These are phyloP conservation scores for Tupaia tana DNA, from an alignment of 2,113 vertebrate genomes.

Conservation along the genomic window DNA sequence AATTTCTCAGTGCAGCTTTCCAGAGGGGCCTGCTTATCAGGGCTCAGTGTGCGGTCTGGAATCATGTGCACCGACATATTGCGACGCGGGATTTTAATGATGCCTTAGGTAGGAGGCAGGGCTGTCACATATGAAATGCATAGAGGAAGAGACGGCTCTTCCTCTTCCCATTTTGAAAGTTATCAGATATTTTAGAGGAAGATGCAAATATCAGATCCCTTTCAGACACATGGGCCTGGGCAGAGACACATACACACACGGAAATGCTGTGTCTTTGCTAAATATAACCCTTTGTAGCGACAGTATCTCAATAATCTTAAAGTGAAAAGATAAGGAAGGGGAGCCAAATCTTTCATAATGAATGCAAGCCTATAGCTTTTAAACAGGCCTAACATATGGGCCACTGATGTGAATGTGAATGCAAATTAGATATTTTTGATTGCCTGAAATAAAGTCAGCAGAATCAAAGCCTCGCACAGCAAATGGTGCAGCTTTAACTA, in stretches of 20 bases:
- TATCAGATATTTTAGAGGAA: slow-evolving; percentile 79
- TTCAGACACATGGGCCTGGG: slow-evolving; percentile 75
- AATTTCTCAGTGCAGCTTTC: slow-evolving; percentile 47
- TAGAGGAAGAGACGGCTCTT: slow-evolving; percentile 79
- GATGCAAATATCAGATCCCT: slow-evolving; percentile 83
- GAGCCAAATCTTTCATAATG: slow-evolving; percentile 89
- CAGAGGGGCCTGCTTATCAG: slow-evolving; percentile 66
- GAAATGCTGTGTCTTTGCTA: slow-evolving; percentile 78
- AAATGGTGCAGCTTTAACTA: slow-evolving; percentile 88
- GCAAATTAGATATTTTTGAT: slow-evolving; percentile 91
- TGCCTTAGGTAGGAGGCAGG: slow-evolving; percentile 80
- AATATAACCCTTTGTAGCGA: slow-evolving; percentile 85
- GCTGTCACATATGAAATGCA: slow-evolving; percentile 75
- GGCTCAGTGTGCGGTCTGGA: slow-evolving; percentile 74
- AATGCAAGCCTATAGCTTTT: slow-evolving; percentile 90
- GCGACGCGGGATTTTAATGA: slow-evolving; percentile 76
- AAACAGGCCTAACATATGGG: slow-evolving; percentile 92
- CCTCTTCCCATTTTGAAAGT: slow-evolving; percentile 78
- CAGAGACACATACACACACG: slow-evolving; percentile 64
- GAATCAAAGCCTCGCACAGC: slow-evolving; percentile 87
- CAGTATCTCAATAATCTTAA: slow-evolving; percentile 87
- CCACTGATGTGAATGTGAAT: slow-evolving; percentile 90
- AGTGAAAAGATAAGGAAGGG: slow-evolving; percentile 84
- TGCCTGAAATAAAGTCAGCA: slow-evolving; percentile 90
- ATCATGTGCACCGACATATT: slow-evolving; percentile 71